phyloP scores from a whole-genome alignment of 2,113 vertebrate genomes.

The Cyprinodon variegatus region DNA sequence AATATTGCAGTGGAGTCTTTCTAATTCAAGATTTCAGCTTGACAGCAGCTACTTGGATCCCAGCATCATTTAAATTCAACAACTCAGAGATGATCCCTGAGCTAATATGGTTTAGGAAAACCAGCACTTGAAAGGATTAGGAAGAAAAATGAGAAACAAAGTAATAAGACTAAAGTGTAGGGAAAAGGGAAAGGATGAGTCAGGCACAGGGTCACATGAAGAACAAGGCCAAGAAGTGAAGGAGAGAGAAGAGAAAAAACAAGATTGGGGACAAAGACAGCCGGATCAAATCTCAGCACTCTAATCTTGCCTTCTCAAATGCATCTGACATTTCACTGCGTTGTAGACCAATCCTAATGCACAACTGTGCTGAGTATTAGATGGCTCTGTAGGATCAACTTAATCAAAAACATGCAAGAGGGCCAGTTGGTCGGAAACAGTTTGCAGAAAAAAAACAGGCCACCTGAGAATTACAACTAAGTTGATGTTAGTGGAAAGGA shows the following conservation, averaged over 20 bases:
- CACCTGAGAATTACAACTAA: neutral
- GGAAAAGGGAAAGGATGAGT: neutral
- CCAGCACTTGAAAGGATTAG: conserved; percentile 66
- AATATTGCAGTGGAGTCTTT: neutral
- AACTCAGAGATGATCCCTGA: conserved; percentile 61
- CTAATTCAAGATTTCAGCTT: conserved; percentile 34
- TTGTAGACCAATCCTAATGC: conserved; percentile 35
- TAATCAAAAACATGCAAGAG: conserved; percentile 36
- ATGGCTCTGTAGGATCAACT: conserved; percentile 35
- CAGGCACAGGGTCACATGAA: neutral
- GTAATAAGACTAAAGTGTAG: conserved; percentile 25
- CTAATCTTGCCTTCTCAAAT: conserved; percentile 59
- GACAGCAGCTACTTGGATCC: conserved; percentile 42
- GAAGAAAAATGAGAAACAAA: conserved; percentile 27
- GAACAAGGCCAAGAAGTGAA: conserved; percentile 19
- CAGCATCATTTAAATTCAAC: conserved; percentile 58
- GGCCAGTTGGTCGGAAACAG: conserved; percentile 15
- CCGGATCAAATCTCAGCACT: conserved; percentile 31
- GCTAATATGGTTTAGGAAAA: conserved; percentile 69
- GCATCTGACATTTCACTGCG: conserved; percentile 59
- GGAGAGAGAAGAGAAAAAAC: conserved; percentile 1
- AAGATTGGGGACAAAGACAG: conserved; percentile 14
- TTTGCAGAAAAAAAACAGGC: neutral
- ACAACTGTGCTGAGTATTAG: conserved; percentile 33
- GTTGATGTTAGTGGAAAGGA: conserved; percentile 9